These are phyloP conservation scores for Terrapene triunguis DNA, from an alignment of 2,113 vertebrate genomes.

Conservation along the genomic window DNA sequence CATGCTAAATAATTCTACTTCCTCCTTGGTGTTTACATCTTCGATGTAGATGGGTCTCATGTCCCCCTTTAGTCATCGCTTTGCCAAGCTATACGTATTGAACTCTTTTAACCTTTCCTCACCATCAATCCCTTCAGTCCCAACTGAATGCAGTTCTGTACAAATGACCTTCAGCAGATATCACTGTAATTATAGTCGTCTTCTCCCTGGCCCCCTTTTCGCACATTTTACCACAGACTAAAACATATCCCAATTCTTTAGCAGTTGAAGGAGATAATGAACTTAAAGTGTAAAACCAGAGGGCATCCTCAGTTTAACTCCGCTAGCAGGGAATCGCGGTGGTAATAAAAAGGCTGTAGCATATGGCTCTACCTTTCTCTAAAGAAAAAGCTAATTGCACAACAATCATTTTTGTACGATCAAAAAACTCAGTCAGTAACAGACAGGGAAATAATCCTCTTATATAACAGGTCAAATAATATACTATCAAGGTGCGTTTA, in stretches of 20 bases:
- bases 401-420: constrained; percentile 32
- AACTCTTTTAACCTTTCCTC: background rate
- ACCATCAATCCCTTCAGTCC: background rate
- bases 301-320: background rate
- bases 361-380: background rate
- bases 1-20: background rate
- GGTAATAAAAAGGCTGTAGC: background rate
- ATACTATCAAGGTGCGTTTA: constrained; percentile 59
- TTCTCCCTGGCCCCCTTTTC: constrained; percentile 14
- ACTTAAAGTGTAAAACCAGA: background rate
- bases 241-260: constrained; percentile 25
- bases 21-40: background rate
- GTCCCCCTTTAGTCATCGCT: background rate
- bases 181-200: background rate
- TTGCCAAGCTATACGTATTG: background rate
- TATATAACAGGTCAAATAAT: constrained; percentile 58
- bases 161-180: constrained; percentile 14
- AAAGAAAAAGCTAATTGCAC: constrained; percentile 51
- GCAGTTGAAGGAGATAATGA: constrained; percentile 18
- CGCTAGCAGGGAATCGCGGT: background rate
- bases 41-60: background rate
- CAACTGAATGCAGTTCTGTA: background rate
- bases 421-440: constrained; percentile 37
- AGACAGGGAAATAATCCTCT: constrained; percentile 58
- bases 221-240: background rate